Base-by-base conservation (phyloP, 2,797 vertebrate species). In the Alectoris magna region DNA sequence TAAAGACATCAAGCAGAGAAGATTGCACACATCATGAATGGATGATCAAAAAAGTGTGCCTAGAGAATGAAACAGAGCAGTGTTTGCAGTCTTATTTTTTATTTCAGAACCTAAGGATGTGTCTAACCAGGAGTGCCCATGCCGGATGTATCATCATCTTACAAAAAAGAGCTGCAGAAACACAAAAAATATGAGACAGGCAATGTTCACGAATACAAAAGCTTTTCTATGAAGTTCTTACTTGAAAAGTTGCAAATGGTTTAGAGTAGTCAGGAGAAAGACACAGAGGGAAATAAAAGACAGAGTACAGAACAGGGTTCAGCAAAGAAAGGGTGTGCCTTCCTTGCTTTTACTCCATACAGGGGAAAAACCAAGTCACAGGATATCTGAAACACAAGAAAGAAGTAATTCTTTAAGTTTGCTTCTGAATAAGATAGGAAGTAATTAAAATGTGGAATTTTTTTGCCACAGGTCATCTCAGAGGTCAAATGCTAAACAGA, bases 371-470 rank as follows among this genome's bases (percentile, higher is more conserved):
- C 29, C 17, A 70, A 84, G 51, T 6, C 44, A 60, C n/a, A 13
- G 53, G 38, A 85, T 26, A 72, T 66, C 14, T 70, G 87, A 94
- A 96, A 91, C 1, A 5, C 13, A 46, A 69, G 34, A 78, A 91
- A 76, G 13, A 84, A 68, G 34, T 53, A 6, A n/a, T 31, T 39
- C 43, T 43, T 66, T 7, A 53, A 31, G 24, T 82, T 82, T 87
- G 59, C 60, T 88, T 79, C 84, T 73, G 26, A 92, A 81, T 87
- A 81, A 92, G 92, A 87, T 48, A 87, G 77, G 48, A 93, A 88
- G 44, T 46, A n/a, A 95, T 79, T 81, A 86, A 89, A 92, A 78
- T 60, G 69, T 46, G 31, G 64, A 39, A 1, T 14, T 55, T 72
- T 82, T 43, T 43, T 23, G 5, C 73, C 41, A 44, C 46, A 39